phyloP scores from a whole-genome alignment of 2,888 invertebrate genomes.

The Imbricaverruca yamaguchii region DNA sequence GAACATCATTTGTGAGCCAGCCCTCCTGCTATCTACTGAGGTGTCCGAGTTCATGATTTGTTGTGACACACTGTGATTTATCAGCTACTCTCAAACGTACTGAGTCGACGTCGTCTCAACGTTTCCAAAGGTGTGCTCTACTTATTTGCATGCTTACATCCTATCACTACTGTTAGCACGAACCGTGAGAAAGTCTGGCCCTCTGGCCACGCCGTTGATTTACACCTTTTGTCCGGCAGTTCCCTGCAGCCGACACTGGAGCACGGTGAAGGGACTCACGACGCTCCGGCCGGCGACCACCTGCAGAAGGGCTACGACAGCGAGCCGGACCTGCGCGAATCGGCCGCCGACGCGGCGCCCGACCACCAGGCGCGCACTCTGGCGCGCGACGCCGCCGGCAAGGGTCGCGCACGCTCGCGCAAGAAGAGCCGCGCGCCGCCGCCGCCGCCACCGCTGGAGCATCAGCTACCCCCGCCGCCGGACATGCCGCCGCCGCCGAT shows the following conservation, averaged over 20 bases:
- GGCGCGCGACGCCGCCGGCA: not conserved
- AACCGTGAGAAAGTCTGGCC: too few species aligned
- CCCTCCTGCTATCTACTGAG: too few species aligned
- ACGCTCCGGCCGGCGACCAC: not conserved
- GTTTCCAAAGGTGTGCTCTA: too few species aligned
- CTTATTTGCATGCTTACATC: too few species aligned
- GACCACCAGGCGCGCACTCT: conserved; percentile 2
- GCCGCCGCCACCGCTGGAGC: not conserved
- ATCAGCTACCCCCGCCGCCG: not conserved
- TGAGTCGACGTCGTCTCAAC: too few species aligned
- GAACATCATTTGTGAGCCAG: too few species aligned
- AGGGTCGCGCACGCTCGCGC: not conserved
- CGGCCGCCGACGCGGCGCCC: not conserved
- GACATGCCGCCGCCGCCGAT: not conserved
- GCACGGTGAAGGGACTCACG: too few species aligned
- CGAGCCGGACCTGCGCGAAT: conserved; percentile 58
- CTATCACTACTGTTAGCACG: too few species aligned
- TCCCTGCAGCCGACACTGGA: not conserved
- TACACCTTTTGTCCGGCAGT: not conserved
- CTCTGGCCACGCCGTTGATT: too few species aligned
- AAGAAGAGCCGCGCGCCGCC: conserved; percentile 6
- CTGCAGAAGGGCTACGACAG: conserved; percentile 52
- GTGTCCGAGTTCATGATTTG: too few species aligned
- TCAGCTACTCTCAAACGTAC: too few species aligned
- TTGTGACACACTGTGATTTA: too few species aligned